These are phyloP conservation scores for Pogonophryne albipinna DNA, from an alignment of 2,797 vertebrate species.

Conservation along the genomic window DNA sequence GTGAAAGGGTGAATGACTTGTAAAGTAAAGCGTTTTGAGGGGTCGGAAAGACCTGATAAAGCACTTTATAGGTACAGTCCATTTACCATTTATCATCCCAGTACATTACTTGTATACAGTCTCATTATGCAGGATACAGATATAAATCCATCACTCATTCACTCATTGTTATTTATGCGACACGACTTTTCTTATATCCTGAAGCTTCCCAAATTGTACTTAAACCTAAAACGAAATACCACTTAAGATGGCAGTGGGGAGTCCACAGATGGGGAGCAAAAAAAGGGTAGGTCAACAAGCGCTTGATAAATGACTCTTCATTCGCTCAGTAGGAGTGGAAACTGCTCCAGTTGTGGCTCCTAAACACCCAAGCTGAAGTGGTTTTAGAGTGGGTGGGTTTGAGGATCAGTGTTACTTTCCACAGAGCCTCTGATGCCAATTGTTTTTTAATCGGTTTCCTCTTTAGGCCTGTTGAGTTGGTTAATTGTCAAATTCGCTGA, in stretches of 20 bases:
- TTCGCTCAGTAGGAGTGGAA: constrained; percentile 7
- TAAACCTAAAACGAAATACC: constrained; percentile 20
- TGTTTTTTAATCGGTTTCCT: constrained; percentile 43
- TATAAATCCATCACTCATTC: not conserved
- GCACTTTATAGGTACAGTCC: no score
- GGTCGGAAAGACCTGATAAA: no score
- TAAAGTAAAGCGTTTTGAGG: no score
- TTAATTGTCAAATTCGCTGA: constrained; percentile 60
- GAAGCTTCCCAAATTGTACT: constrained; percentile 9
- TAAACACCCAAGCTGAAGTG: not conserved
- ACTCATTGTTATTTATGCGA: constrained; percentile 12
- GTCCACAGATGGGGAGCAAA: not conserved
- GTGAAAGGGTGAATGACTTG: no score
- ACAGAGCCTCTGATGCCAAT: constrained; percentile 13
- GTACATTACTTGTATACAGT: not conserved
- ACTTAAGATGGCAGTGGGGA: not conserved
- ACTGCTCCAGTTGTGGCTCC: not conserved
- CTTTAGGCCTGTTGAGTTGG: constrained; percentile 33
- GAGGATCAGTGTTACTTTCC: not conserved
- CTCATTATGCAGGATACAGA: not conserved
- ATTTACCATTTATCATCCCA: not conserved
- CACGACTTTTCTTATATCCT: not conserved
- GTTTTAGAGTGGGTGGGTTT: not conserved
- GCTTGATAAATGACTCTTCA: constrained; percentile 9
- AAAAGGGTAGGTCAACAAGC: constrained; percentile 10